Percentiles rank a stretch among this genome's conserved stretches.
Conservation (phyloP, 2,113 vertebrate genomes). For the Otis tarda region DNA sequence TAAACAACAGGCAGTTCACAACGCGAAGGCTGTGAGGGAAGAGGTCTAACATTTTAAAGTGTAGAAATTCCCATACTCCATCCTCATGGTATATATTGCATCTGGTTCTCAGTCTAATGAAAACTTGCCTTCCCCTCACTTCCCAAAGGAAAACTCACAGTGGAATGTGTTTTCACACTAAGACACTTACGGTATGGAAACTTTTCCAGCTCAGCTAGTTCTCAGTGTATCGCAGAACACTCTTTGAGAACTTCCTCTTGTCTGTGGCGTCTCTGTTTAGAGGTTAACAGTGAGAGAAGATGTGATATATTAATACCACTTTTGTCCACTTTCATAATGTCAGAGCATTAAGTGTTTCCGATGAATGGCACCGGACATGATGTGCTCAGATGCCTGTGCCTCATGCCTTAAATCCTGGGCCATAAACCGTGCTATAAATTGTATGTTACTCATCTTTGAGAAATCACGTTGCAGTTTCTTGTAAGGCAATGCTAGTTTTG, state of each 20-base stretch:
- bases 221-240: not conserved
- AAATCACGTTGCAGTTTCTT: not conserved
- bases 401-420: not conserved
- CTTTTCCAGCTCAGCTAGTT: not conserved
- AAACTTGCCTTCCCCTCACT: not conserved
- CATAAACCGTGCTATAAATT: not conserved
- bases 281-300: not conserved
- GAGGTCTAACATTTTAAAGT: not conserved
- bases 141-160: not conserved
- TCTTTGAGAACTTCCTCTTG: not conserved
- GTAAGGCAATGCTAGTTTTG: not conserved
- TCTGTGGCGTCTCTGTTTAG: not conserved
- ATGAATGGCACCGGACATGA: not conserved
- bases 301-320: not conserved
- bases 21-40: not conserved
- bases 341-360: not conserved
- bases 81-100: not conserved
- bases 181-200: fast-evolving
- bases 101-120: not conserved
- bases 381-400: not conserved
- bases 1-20: not conserved
- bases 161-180: not conserved
- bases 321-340: not conserved
- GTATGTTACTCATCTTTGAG: not conserved
- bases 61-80: fast-evolving